Conservation (phyloP, 2,888 invertebrate species). For the Limnephilus marmoratus region DNA sequence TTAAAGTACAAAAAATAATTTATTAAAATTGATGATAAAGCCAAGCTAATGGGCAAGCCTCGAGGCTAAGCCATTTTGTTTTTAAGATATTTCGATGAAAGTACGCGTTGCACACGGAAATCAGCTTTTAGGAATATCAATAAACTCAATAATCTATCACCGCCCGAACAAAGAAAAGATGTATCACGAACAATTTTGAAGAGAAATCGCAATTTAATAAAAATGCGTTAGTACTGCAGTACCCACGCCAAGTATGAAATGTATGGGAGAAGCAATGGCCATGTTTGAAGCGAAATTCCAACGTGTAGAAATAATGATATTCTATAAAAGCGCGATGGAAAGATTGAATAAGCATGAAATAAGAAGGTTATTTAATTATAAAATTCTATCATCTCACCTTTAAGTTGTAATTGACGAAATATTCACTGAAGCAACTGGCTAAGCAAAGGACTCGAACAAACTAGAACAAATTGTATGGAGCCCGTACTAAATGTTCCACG, state of each 20-base stretch:
- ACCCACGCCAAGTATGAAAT: slow-evolving; percentile 71
- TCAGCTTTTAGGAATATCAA: slow-evolving; percentile 75
- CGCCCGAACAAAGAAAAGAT: slow-evolving; percentile 76
- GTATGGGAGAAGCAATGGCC: slow-evolving; percentile 76
- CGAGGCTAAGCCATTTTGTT: slow-evolving; percentile 79
- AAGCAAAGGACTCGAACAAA: slow-evolving; percentile 78
- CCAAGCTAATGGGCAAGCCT: slow-evolving; percentile 63
- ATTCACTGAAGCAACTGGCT: slow-evolving; percentile 78
- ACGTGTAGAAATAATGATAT: slow-evolving; percentile 71
- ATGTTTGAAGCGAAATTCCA: slow-evolving; percentile 78
- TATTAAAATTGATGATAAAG: slow-evolving; percentile 59
- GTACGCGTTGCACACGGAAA: slow-evolving; percentile 66
- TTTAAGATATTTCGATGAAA: slow-evolving; percentile 76
- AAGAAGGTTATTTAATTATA: slow-evolving; percentile 71
- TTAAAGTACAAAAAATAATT: slow-evolving; percentile 68
- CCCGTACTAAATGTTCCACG: slow-evolving; percentile 77
- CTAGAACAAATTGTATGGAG: slow-evolving; percentile 79
- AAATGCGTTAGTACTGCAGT: slow-evolving; percentile 62
- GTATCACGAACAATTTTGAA: slow-evolving; percentile 74
- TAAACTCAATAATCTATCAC: slow-evolving; percentile 72
- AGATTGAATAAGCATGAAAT: slow-evolving; percentile 71
- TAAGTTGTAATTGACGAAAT: slow-evolving; percentile 79
- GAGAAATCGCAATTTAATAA: slow-evolving; percentile 74
- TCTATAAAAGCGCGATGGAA: slow-evolving; percentile 71
- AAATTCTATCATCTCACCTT: slow-evolving; percentile 76